Evolutionary conservation across 2,797 vertebrate genomes (phyloP).

Genomic region (Chelon auratus): DNA sequence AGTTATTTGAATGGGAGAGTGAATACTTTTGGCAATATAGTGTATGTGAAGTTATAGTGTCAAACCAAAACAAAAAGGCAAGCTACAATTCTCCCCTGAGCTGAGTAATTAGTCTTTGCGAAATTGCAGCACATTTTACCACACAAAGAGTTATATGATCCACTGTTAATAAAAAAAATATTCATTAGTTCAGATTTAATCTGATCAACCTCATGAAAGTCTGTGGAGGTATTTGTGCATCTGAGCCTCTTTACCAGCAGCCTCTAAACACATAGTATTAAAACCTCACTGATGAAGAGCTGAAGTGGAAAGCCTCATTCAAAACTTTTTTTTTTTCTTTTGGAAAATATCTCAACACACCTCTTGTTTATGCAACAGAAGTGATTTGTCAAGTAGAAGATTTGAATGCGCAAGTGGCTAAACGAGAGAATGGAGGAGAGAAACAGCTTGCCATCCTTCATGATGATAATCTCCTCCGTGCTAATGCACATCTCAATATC

Average conservation of each 20-base stretch:
- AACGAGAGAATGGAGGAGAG: constrained; percentile 66
- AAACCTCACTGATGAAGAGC: constrained; percentile 30
- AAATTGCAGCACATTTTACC: constrained; percentile 3
- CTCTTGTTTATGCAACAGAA: constrained; percentile 62
- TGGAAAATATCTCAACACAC: constrained; percentile 48
- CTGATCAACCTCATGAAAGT: constrained; percentile 20
- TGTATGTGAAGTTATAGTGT: not conserved
- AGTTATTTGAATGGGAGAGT: not conserved
- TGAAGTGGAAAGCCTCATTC: constrained; percentile 46
- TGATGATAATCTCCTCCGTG: constrained; percentile 93
- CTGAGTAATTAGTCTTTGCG: not conserved
- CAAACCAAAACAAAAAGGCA: constrained; percentile 8
- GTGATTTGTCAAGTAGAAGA: constrained; percentile 73
- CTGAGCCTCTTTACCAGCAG: constrained; percentile 25
- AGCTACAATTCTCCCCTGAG: not conserved
- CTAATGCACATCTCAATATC: constrained; percentile 97
- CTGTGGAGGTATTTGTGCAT: constrained; percentile 6
- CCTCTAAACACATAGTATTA: constrained; percentile 19
- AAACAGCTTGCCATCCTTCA: constrained; percentile 86
- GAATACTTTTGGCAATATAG: not conserved
- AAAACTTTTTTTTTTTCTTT: constrained; percentile 52
- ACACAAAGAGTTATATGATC: not conserved
- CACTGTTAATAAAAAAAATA: constrained; percentile 5
- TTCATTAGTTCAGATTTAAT: constrained; percentile 21
- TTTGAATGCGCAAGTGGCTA: constrained; percentile 66